Conservation (phyloP, 92 coral and sea anemone genomes). For the Galaxea fascicularis region DNA sequence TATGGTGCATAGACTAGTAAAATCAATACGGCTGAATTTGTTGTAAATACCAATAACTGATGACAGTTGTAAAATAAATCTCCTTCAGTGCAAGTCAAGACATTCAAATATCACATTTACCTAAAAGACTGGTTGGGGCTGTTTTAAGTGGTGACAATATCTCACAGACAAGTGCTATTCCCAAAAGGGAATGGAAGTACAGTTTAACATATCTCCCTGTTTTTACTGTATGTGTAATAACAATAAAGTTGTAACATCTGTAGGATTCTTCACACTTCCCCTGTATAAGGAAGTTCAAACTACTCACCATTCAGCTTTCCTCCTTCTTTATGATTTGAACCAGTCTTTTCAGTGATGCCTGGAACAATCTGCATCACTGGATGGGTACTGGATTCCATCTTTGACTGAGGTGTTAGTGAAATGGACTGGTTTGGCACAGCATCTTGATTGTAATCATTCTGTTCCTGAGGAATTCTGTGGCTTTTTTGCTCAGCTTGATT, state of each 20-base stretch:
- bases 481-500: background rate
- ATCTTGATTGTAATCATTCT: background rate
- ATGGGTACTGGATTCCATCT: slow-evolving; percentile 32
- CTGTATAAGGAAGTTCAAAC: background rate
- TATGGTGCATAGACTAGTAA: background rate
- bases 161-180: background rate
- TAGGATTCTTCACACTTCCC: background rate
- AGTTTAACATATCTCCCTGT: background rate
- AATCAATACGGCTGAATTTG: background rate
- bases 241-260: background rate
- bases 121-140: background rate
- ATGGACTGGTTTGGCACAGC: background rate
- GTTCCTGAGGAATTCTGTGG: background rate
- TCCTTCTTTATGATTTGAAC: background rate
- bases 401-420: background rate
- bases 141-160: background rate
- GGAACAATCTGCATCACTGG: slow-evolving; percentile 18
- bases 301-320: background rate
- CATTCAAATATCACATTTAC: background rate
- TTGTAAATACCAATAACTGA: background rate
- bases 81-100: background rate
- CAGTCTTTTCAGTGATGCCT: background rate
- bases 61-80: background rate
- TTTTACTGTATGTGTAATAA: background rate
- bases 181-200: background rate